Base-by-base conservation (phyloP, 2,888 invertebrate genomes). In the Branchipolynoe longqiensis region DNA sequence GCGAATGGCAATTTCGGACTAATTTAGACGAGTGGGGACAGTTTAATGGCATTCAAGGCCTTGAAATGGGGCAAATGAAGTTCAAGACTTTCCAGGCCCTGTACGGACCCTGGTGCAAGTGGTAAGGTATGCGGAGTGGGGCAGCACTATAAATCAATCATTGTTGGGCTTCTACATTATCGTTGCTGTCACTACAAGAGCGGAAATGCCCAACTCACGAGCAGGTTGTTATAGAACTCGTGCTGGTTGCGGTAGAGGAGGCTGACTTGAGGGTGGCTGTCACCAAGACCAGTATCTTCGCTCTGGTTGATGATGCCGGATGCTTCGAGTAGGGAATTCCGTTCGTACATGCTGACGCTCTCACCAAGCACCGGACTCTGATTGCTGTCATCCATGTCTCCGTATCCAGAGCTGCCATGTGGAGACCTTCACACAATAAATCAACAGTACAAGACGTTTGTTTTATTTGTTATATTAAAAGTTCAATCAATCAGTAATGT, bases 161-260 rank as follows among this genome's bases (percentile, higher is more conserved):
- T n/a, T n/a, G n/a, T n/a, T n/a, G n/a, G n/a, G n/a, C n/a, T n/a
- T n/a, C n/a, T n/a, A n/a, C n/a, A n/a, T n/a, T n/a, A n/a, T n/a
- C n/a, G n/a, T n/a, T n/a, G n/a, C n/a, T n/a, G n/a, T n/a, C n/a
- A n/a, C n/a, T n/a, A n/a, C n/a, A n/a, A 48, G 18, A 48, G 18
- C 48, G 8, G 48, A 12, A 12, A 48, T 48, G 8, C 18, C 48
- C 18, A 18, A 89, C 90, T 89, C 87, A 92, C 92, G 90, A 92
- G 90, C 1, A 92, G 87, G 86, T 90, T 91, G 82, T 90, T 89
- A 86, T 92, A 92, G 88, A 91, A 92, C 83, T 90, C 90, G 48
- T 90, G 90, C 62, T 91, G 90, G 64, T 92, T 89, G 36, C 48
- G 89, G 88, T 86, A 78, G 31, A 87, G 83, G 0, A 92, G 85